Evolutionary conservation across 1,140 invertebrate genomes (phyloP).

Genomic region (Bombus cullumanus): DNA sequence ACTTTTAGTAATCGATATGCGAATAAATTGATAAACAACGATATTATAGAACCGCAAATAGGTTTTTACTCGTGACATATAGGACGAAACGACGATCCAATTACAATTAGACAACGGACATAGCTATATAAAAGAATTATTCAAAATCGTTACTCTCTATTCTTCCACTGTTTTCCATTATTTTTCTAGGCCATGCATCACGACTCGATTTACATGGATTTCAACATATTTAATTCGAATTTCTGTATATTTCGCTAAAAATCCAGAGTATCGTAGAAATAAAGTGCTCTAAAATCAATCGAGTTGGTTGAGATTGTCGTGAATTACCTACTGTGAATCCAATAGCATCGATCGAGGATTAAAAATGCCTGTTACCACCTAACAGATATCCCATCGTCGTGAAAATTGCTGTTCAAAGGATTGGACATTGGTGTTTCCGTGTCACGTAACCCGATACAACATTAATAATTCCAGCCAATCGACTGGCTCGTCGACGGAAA

Average conservation of each 20-base stretch:
- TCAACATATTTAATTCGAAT: neutral
- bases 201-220: neutral
- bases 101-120: neutral
- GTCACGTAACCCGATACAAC: neutral
- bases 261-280: neutral
- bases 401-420: neutral
- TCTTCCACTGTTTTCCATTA: too few relatives aligned
- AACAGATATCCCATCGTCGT: neutral
- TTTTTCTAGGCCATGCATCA: too few relatives aligned
- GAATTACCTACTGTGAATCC: neutral
- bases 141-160: too few relatives aligned
- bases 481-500: too few relatives aligned
- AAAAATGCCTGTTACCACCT: neutral
- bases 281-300: neutral
- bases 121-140: neutral
- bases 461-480: slow-evolving; percentile 21
- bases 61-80: neutral
- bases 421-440: neutral
- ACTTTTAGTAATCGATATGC: neutral
- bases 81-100: neutral
- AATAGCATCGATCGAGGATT: neutral
- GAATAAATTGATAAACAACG: neutral
- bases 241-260: neutral
- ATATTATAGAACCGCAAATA: neutral
- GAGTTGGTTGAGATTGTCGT: neutral